These are phyloP conservation scores for Caloenas nicobarica DNA, from an alignment of 2,113 vertebrate genomes.

Conservation along the genomic window DNA sequence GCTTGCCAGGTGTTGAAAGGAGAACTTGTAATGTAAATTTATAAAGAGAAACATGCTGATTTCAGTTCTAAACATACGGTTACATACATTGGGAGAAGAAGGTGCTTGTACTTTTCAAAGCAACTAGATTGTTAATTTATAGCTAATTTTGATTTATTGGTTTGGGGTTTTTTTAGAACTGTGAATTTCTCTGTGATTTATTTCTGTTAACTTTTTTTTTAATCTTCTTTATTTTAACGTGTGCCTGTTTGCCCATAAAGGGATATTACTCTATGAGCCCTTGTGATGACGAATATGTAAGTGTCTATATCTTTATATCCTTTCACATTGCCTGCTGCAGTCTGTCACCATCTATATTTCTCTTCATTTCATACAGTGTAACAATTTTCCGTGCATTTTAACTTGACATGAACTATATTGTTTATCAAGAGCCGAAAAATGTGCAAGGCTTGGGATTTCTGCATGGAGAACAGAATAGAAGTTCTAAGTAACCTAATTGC, in stretches of 20 bases:
- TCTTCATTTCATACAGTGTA: background rate
- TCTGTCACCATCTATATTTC: constrained; percentile 9
- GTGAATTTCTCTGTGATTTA: constrained; percentile 32
- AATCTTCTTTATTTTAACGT: constrained; percentile 73
- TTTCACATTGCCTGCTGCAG: constrained; percentile 58
- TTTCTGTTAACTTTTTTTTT: constrained; percentile 63
- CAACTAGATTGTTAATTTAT: background rate
- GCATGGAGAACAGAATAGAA: background rate
- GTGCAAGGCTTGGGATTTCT: background rate
- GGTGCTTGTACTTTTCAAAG: background rate
- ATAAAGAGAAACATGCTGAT: background rate
- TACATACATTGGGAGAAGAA: background rate
- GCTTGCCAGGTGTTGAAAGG: background rate
- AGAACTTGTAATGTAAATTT: background rate
- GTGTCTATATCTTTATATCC: constrained; percentile 79
- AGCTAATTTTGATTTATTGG: background rate
- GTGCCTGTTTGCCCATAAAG: constrained; percentile 81
- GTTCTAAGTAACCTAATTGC: background rate
- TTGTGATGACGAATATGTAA: constrained; percentile 95
- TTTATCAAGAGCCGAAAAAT: background rate
- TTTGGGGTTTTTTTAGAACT: background rate
- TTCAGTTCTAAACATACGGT: background rate
- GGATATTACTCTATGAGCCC: constrained; percentile 92
- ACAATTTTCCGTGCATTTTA: background rate
- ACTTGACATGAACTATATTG: background rate